phyloP scores from a whole-genome alignment of 1,140 invertebrate species.

The Ceratitis capitata region DNA sequence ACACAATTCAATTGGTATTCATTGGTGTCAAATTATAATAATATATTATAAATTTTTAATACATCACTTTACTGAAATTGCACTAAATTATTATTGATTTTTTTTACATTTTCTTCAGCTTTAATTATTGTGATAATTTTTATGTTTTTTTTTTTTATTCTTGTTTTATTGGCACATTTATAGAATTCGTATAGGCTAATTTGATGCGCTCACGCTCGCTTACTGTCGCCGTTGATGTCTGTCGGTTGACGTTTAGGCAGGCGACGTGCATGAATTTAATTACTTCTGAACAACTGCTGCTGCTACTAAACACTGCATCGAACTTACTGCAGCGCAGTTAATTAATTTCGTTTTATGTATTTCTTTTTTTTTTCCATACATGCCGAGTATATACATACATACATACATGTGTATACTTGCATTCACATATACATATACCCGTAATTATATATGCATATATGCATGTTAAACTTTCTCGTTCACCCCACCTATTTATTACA shows the following conservation, averaged over 20 bases:
- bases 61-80: background rate
- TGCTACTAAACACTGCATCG: slow-evolving; percentile 34
- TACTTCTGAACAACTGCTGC: slow-evolving; percentile 27
- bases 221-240: background rate
- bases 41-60: no score
- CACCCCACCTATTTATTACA: slow-evolving; percentile 1
- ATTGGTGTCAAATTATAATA: no score
- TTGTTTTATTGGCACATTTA: slow-evolving; percentile 19
- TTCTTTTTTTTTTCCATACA: slow-evolving; percentile 9
- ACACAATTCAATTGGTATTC: no score
- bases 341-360: slow-evolving; percentile 30
- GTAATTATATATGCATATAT: background rate
- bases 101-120: background rate
- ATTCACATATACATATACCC: background rate
- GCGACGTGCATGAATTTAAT: slow-evolving; percentile 26
- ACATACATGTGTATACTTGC: no score
- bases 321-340: slow-evolving; percentile 35
- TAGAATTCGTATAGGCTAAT: background rate
- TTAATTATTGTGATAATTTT: background rate
- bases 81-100: background rate
- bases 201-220: background rate
- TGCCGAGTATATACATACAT: background rate
- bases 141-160: background rate
- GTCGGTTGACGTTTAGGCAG: slow-evolving; percentile 9
- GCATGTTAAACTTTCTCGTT: background rate